Percentiles rank a stretch among this genome's conserved stretches.
Conservation (phyloP, 2,888 invertebrate genomes). For the Leptarthrus brevirostris region DNA sequence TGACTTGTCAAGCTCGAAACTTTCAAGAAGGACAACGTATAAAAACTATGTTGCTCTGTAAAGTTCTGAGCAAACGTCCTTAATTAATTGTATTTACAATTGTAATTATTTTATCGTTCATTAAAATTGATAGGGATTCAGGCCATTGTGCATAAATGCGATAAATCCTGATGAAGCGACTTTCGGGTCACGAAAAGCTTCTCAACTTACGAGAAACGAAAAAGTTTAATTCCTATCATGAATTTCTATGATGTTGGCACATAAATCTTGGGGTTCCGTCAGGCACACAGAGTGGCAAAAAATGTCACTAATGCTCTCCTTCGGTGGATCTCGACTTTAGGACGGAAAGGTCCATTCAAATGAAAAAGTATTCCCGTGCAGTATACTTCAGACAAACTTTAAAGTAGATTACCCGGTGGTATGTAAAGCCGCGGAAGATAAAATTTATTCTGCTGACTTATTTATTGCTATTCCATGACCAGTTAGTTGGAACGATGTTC, state of each 20-base stretch:
- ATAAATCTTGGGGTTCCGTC: constrained; percentile 30
- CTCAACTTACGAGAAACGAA: constrained; percentile 14
- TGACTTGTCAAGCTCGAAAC: neutral
- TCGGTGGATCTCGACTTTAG: constrained; percentile 11
- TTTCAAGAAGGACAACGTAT: constrained; percentile 14
- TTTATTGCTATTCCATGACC: constrained; percentile 50
- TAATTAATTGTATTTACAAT: constrained; percentile 24
- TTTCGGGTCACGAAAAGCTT: constrained; percentile 9
- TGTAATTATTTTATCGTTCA: constrained; percentile 11
- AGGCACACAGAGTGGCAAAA: constrained; percentile 14
- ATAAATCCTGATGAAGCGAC: neutral
- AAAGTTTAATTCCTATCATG: constrained; percentile 45
- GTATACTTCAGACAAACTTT: constrained; percentile 31
- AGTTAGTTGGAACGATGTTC: constrained; percentile 23
- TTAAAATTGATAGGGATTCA: neutral
- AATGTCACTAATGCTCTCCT: constrained; percentile 38
- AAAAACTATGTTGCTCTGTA: constrained; percentile 11
- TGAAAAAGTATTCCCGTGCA: constrained; percentile 21
- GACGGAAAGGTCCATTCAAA: constrained; percentile 36
- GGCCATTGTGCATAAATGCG: neutral
- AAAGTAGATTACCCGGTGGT: constrained; percentile 45
- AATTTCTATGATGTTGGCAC: constrained; percentile 35
- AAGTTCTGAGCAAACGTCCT: neutral
- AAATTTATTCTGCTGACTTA: constrained; percentile 48
- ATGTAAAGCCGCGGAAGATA: constrained; percentile 39